These are phyloP conservation scores for Nymphalis io DNA, from an alignment of 1,140 invertebrate genomes.

Conservation along the genomic window DNA sequence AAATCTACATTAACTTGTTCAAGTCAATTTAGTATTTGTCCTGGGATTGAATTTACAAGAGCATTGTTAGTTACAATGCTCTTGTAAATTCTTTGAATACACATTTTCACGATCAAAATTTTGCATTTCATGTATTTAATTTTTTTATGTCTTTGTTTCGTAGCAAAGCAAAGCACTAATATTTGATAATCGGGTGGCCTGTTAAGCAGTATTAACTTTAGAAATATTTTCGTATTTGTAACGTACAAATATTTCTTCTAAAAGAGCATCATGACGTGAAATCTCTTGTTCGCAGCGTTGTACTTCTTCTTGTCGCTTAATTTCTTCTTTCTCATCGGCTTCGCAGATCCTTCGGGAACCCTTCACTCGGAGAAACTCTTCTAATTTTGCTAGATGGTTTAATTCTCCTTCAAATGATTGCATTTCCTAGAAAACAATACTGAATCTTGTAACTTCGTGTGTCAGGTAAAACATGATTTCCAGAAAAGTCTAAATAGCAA, in stretches of 20 bases:
- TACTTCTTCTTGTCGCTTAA: slow-evolving; percentile 80
- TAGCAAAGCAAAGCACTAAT: too few species aligned
- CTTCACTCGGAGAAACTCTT: slow-evolving; percentile 89
- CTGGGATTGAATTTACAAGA: too few species aligned
- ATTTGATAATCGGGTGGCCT: too few species aligned
- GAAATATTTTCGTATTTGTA: background rate
- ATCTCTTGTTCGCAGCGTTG: slow-evolving; percentile 85
- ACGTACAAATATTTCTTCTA: slow-evolving; percentile 83
- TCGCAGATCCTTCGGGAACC: slow-evolving; percentile 87
- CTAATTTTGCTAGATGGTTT: slow-evolving; percentile 88
- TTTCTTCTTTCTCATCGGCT: slow-evolving; percentile 85
- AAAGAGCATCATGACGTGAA: slow-evolving; percentile 83
- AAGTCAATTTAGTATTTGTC: too few species aligned
- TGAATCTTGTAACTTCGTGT: too few species aligned
- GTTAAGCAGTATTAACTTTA: background rate
- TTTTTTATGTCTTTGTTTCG: too few species aligned
- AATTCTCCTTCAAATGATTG: slow-evolving; percentile 88
- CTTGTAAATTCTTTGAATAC: too few species aligned
- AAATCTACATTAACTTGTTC: too few species aligned
- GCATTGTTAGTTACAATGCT: too few species aligned
- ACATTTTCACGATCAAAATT: too few species aligned
- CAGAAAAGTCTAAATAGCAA: background rate
- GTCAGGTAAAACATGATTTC: background rate
- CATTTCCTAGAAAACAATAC: slow-evolving; percentile 83
- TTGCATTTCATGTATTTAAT: too few species aligned